Base-by-base conservation (phyloP, 2,888 invertebrate genomes). In the Antheraea assamensis region DNA sequence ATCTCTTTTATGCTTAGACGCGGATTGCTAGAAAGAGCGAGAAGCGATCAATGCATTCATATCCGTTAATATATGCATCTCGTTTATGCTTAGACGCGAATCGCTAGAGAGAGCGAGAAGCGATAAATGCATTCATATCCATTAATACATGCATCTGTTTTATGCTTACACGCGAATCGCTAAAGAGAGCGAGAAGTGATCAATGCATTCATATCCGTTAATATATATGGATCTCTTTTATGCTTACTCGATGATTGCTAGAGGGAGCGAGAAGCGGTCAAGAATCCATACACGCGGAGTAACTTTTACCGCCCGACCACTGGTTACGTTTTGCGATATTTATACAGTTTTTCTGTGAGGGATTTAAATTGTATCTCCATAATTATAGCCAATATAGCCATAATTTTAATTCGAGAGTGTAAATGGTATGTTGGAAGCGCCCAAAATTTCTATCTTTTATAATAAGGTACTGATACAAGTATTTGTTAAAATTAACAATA, bases 331-430 rank as follows among this genome's bases (percentile, higher is more conserved):
- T n/a, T 55, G 42, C 55, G 19, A n/a, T 55, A 55, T 8, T 42
- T n/a, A 55, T n/a, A 55, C 55, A 21, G 55, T 55, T 55, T 55
- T 55, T n/a, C 13, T 27, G 24, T 61, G 24, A 24, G 27, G 61
- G 27, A 35, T 35, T 68, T 68, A 68, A 68, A 68, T 68, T 7
- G n/a, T n/a, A 35, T 35, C 68, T 68, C 68, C 68, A 35, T 35
- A 35, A 68, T 68, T n/a, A 68, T 68, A 35, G 68, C 19, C 35
- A 2, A 35, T 68, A n/a, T 68, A 68, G 68, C 68, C 68, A 68
- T 68, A 68, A 68, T n/a, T 30, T n/a, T 68, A 35, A 68, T 35
- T 35, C 31, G 35, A 68, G 17, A 19, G 35, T 68, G 35, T 35
- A 68, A 15, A 64, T 17, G 30, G 17, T 30, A 30, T 64, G 30